Percentiles rank a stretch among this genome's conserved stretches.
These are phyloP conservation scores for Chelonus insularis DNA, from an alignment of 1,140 invertebrate genomes.

Conservation along the genomic window DNA sequence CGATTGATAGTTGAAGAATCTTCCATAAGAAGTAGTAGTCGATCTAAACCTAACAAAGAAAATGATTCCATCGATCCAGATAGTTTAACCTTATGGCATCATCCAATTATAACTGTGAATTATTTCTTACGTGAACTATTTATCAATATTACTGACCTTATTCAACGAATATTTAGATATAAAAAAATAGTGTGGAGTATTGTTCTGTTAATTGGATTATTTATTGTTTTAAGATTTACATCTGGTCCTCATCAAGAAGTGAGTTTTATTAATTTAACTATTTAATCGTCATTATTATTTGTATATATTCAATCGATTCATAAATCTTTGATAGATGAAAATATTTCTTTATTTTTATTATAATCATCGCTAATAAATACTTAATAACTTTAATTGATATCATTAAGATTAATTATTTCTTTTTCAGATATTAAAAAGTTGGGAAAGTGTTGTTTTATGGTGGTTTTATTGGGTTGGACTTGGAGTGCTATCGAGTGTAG, in stretches of 20 bases:
- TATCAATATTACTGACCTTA: conserved; percentile 65
- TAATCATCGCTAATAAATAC: conserved; percentile 13
- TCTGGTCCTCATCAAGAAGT: conserved; percentile 67
- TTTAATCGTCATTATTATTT: no score
- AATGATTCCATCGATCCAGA: conserved; percentile 58
- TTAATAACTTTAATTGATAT: no score
- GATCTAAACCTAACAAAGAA: conserved; percentile 29
- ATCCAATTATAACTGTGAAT: conserved; percentile 79
- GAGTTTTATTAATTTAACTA: conserved; percentile 35
- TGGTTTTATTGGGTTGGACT: conserved; percentile 93
- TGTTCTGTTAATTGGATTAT: conserved; percentile 51
- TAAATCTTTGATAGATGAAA: no score
- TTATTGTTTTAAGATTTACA: conserved; percentile 57
- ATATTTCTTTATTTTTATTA: conserved; percentile 8
- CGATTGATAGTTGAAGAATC: conserved; percentile 32
- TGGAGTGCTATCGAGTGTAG: conserved; percentile 95
- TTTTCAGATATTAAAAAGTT: conserved; percentile 62
- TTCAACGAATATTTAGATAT: conserved; percentile 56
- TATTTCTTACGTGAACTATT: conserved; percentile 81
- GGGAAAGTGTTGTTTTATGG: conserved; percentile 68
- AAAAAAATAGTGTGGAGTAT: conserved; percentile 50
- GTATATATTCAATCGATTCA: no score
- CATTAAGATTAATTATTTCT: no score
- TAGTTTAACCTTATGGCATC: conserved; percentile 83
- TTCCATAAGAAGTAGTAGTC: conserved; percentile 15